A percentile compares a stretch with the other conserved stretches of the same genome.
These are phyloP conservation scores for Nomada fabriciana DNA, from an alignment of 2,888 invertebrate species.

Conservation along the genomic window DNA sequence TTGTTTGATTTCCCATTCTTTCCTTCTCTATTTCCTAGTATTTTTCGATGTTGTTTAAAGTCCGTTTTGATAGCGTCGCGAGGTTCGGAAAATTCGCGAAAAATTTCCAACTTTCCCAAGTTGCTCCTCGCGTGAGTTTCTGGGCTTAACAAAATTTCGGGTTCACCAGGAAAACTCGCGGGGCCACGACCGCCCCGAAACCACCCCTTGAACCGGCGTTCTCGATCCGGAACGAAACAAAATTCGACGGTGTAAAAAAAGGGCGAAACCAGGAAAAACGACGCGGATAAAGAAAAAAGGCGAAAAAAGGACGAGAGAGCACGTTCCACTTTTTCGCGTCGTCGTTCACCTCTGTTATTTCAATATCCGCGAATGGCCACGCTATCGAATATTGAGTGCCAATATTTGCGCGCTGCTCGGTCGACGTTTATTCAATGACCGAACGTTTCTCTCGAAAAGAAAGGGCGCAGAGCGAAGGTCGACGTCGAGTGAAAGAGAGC, in stretches of 20 bases:
- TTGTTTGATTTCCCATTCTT: neutral
- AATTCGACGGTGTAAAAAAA: conserved; percentile 6
- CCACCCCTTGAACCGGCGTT: neutral
- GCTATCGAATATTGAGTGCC: conserved; percentile 49
- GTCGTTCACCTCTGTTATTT: conserved; percentile 42
- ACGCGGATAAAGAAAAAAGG: neutral
- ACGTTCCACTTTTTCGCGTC: conserved; percentile 14
- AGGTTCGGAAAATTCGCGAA: too few species aligned
- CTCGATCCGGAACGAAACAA: conserved; percentile 10
- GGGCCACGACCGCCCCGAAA: too few species aligned
- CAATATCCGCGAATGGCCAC: conserved; percentile 41
- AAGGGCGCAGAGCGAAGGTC: neutral
- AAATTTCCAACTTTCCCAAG: too few species aligned
- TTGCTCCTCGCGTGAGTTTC: too few species aligned
- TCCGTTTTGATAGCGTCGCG: neutral
- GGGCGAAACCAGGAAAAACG: neutral
- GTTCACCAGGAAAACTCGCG: neutral
- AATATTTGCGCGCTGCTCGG: conserved; percentile 49
- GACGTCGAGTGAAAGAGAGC: neutral
- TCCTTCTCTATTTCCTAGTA: neutral
- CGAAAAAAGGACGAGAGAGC: neutral
- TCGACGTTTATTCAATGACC: conserved; percentile 49
- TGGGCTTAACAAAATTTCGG: too few species aligned
- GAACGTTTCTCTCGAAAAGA: conserved; percentile 9
- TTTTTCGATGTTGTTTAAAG: neutral